Evolutionary conservation across 2,888 invertebrate genomes (phyloP).

Genomic region (Amphiduros pacificus): DNA sequence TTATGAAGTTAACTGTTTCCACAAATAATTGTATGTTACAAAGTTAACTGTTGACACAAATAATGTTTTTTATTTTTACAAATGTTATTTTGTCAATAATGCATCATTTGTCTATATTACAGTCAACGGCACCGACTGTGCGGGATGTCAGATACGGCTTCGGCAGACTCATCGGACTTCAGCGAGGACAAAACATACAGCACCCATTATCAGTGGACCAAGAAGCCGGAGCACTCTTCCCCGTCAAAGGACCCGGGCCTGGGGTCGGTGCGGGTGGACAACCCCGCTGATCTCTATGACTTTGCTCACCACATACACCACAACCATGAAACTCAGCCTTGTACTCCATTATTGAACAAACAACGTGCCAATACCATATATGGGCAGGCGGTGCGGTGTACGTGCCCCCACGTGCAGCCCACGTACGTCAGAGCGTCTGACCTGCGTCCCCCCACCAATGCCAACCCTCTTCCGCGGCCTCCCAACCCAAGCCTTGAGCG

Average conservation of each 20-base stretch:
- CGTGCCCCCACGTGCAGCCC: constrained; percentile 8
- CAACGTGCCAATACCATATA: constrained; percentile 11
- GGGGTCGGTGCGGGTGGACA: constrained; percentile 2
- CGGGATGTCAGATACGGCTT: too few species aligned
- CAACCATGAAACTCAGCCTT: constrained; percentile 12
- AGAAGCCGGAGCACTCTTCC: constrained; percentile 7
- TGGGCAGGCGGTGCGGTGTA: constrained; percentile 14
- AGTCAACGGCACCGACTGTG: too few species aligned
- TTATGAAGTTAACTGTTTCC: too few species aligned
- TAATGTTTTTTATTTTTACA: too few species aligned
- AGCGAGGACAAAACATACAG: constrained; percentile 15
- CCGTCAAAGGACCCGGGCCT: constrained; percentile 9
- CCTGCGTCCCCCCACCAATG: not conserved
- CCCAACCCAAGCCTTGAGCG: not conserved
- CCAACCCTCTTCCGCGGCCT: constrained; percentile 3
- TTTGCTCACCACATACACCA: constrained; percentile 3
- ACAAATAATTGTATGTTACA: too few species aligned
- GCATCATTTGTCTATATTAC: too few species aligned
- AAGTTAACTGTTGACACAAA: too few species aligned
- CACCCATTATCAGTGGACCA: constrained; percentile 15
- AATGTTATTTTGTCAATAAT: too few species aligned
- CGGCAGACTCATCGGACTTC: constrained; percentile 5
- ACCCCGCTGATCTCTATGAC: constrained; percentile 4
- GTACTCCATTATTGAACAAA: constrained; percentile 14
- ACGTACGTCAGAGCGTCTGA: constrained; percentile 3